Conservation (phyloP, 2,888 invertebrate species). For the Sphinx pinastri region DNA sequence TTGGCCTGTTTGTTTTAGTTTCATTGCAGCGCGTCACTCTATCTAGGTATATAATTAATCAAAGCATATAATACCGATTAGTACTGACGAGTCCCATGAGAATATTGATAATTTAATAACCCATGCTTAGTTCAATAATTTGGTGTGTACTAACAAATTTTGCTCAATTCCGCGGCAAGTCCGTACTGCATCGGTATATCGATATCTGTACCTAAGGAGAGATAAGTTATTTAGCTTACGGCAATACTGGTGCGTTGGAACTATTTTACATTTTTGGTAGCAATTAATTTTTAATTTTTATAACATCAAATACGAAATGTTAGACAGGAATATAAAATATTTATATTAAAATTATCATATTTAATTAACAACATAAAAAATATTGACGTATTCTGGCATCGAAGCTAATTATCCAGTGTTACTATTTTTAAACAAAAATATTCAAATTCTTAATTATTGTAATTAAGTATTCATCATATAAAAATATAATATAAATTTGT, state of each 20-base stretch:
- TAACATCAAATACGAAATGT: not conserved
- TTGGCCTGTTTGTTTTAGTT: no score
- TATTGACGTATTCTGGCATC: no score
- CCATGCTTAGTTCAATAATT: conserved; percentile 58
- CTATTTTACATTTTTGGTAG: conserved; percentile 16
- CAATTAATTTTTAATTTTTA: not conserved
- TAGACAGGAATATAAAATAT: not conserved
- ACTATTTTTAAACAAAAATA: not conserved
- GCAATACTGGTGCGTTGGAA: conserved; percentile 29
- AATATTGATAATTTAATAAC: conserved; percentile 31
- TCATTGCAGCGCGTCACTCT: no score
- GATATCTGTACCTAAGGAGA: conserved; percentile 75
- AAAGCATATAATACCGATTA: conserved; percentile 65
- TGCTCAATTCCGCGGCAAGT: conserved; percentile 70
- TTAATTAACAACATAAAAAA: no score
- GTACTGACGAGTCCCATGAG: conserved; percentile 50
- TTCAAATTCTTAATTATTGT: not conserved
- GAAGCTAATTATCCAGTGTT: no score
- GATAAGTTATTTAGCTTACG: conserved; percentile 47
- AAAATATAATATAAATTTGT: not conserved
- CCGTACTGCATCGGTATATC: conserved; percentile 76
- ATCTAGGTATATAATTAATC: no score
- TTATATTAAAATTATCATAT: not conserved
- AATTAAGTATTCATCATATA: not conserved
- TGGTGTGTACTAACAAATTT: conserved; percentile 73